Percentiles rank a stretch among this genome's conserved stretches.
Conservation (phyloP, 2,797 vertebrate genomes). For the Ispidina picta region DNA sequence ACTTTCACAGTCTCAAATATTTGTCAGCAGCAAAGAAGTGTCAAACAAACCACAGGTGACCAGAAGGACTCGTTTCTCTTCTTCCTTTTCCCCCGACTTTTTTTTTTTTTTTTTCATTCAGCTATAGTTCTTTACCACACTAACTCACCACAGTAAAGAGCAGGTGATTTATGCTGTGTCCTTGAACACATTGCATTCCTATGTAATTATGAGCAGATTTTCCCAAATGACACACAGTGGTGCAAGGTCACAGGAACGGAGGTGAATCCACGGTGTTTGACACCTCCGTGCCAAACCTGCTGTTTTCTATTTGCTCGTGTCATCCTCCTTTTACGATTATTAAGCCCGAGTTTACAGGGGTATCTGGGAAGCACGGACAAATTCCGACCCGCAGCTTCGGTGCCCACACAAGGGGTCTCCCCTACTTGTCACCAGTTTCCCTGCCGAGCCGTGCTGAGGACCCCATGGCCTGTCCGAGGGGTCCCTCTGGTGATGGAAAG, state of each 20-base stretch:
- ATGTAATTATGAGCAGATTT: accelerated
- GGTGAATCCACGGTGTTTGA: not conserved
- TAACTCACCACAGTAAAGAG: accelerated
- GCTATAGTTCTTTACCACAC: accelerated
- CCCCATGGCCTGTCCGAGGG: slow-evolving; percentile 20
- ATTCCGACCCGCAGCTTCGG: not conserved
- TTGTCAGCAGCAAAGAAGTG: not conserved
- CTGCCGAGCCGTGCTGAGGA: not conserved
- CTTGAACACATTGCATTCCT: accelerated
- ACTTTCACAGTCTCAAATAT: not conserved
- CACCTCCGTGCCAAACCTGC: not conserved
- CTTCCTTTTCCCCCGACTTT: not conserved
- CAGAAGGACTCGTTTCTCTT: accelerated
- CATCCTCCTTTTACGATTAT: not conserved
- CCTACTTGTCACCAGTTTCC: accelerated
- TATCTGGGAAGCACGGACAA: accelerated
- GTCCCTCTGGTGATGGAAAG: slow-evolving; percentile 58
- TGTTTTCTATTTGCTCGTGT: not conserved
- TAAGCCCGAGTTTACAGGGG: not conserved
- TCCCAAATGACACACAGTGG: accelerated
- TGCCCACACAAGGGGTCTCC: accelerated
- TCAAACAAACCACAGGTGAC: not conserved
- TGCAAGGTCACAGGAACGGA: accelerated
- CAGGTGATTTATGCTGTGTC: accelerated
- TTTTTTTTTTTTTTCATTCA: not conserved